A percentile compares a stretch with the other conserved stretches of the same genome.
These are phyloP conservation scores for Erythrocercus mccallii DNA, from an alignment of 2,113 vertebrate species.

Conservation along the genomic window DNA sequence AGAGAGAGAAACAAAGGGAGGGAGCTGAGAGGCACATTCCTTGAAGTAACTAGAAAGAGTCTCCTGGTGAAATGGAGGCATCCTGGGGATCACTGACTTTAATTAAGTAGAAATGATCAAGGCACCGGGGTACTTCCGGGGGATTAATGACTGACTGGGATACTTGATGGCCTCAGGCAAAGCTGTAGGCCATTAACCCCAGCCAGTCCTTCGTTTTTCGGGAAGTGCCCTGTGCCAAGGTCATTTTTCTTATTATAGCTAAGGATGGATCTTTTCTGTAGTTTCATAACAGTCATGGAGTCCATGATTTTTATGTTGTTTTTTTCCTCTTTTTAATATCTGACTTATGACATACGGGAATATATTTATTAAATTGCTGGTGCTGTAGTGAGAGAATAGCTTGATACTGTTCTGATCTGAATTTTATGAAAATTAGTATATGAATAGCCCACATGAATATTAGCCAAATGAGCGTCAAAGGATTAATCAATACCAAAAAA, in stretches of 20 bases:
- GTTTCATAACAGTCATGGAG: not conserved
- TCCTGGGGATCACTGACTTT: slow-evolving; percentile 59
- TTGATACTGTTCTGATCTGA: not conserved
- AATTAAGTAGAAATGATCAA: slow-evolving; percentile 66
- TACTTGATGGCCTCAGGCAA: slow-evolving; percentile 54
- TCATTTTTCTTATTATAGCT: slow-evolving; percentile 42
- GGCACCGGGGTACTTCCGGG: slow-evolving; percentile 37
- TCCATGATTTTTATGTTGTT: slow-evolving; percentile 25
- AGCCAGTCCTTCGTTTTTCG: slow-evolving; percentile 43
- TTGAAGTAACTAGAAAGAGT: slow-evolving; percentile 60
- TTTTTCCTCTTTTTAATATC: slow-evolving; percentile 19
- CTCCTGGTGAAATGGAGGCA: slow-evolving; percentile 50
- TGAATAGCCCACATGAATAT: not conserved
- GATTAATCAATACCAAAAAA: slow-evolving; percentile 32
- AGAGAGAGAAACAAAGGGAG: not conserved
- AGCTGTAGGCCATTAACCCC: slow-evolving; percentile 62
- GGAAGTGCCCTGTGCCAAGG: slow-evolving; percentile 48
- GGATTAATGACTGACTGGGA: slow-evolving; percentile 59
- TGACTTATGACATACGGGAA: not conserved
- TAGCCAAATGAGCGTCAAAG: slow-evolving; percentile 16
- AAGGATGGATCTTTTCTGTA: slow-evolving; percentile 21
- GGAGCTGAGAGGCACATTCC: slow-evolving; percentile 40
- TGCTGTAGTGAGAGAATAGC: not conserved
- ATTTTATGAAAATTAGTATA: not conserved
- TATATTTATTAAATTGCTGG: slow-evolving; percentile 30